These are phyloP conservation scores for Stercorarius parasiticus DNA, from an alignment of 2,113 vertebrate genomes.

Conservation along the genomic window DNA sequence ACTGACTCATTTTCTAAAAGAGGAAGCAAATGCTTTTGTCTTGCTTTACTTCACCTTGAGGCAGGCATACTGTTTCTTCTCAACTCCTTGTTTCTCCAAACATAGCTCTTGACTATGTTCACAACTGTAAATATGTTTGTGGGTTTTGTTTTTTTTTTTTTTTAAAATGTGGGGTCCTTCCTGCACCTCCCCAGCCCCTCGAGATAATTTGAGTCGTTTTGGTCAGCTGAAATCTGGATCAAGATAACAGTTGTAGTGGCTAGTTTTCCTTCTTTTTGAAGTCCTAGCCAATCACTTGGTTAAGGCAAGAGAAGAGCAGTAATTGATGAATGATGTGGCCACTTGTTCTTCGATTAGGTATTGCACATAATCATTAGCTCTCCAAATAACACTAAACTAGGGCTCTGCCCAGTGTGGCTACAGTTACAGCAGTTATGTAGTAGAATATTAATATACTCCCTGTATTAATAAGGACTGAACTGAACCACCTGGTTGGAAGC, in stretches of 20 bases:
- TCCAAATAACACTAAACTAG: background rate
- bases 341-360: background rate
- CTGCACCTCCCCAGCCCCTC: background rate
- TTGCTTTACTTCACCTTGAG: background rate
- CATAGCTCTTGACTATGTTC: background rate
- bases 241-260: background rate
- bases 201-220: background rate
- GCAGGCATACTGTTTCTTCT: background rate
- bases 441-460: background rate
- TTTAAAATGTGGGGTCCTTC: background rate
- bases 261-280: background rate
- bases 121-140: background rate
- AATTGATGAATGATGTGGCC: background rate
- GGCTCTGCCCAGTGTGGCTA: background rate
- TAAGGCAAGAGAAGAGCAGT: background rate
- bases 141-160: background rate
- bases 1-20: background rate
- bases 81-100: background rate
- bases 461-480: background rate
- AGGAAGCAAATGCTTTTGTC: background rate
- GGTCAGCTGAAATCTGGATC: background rate
- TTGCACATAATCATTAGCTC: background rate
- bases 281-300: background rate
- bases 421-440: background rate
- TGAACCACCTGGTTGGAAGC: background rate